Conservation (phyloP, 2,888 invertebrate species). For the Limnephilus marmoratus region DNA sequence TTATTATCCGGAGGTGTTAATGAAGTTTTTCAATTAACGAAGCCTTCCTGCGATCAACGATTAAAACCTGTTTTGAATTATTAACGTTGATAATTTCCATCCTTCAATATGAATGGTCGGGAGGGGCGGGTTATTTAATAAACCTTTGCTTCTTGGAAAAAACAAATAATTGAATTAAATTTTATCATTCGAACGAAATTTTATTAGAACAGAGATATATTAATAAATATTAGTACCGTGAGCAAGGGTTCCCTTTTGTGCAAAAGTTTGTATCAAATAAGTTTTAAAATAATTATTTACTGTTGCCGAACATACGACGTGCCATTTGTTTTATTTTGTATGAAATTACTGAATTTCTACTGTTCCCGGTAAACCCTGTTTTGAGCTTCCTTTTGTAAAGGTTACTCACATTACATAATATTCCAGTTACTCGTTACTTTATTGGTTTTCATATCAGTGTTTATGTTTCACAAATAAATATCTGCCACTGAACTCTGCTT, state of each 20-base stretch:
- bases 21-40: conserved; percentile 2
- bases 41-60: background rate
- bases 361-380: too few species aligned
- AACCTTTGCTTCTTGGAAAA: background rate
- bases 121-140: background rate
- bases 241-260: background rate
- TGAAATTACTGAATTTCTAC: too few species aligned
- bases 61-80: background rate
- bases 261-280: background rate
- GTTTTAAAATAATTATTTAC: background rate
- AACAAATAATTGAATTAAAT: background rate
- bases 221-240: background rate
- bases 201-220: background rate
- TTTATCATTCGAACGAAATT: background rate
- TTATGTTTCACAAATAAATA: background rate
- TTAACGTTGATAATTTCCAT: background rate
- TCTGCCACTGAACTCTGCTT: background rate
- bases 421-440: background rate
- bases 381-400: too few species aligned
- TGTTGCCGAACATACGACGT: background rate
- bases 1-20: conserved; percentile 2
- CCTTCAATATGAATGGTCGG: background rate
- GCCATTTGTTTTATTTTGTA: background rate
- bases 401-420: too few species aligned
- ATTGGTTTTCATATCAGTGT: too few species aligned